A percentile compares a stretch with the other conserved stretches of the same genome.
phyloP scores from a whole-genome alignment of 2,888 invertebrate genomes.

The Mythimna albipuncta region DNA sequence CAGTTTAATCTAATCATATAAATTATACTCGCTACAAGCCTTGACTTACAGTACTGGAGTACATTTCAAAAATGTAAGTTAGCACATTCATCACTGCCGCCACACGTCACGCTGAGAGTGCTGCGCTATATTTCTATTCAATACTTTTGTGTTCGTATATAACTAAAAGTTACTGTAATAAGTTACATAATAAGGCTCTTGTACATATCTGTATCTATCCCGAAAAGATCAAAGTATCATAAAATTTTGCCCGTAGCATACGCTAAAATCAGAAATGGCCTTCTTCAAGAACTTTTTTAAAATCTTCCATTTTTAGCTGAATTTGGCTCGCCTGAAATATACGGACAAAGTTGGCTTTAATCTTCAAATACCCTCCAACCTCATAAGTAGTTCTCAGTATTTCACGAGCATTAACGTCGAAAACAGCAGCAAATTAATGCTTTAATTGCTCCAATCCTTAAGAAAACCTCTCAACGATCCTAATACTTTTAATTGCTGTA shows the following conservation, averaged over 20 bases:
- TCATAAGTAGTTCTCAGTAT: slow-evolving; percentile 34
- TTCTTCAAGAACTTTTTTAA: neutral
- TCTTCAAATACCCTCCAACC: neutral
- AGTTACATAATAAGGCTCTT: neutral
- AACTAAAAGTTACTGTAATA: neutral
- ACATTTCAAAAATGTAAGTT: slow-evolving; percentile 36
- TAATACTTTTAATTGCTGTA: slow-evolving; percentile 62
- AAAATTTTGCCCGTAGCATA: neutral
- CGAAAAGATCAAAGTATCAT: neutral
- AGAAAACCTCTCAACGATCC: slow-evolving; percentile 43
- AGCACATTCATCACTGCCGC: slow-evolving; percentile 48
- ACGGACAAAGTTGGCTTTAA: neutral
- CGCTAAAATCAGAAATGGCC: too few species aligned
- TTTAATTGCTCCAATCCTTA: slow-evolving; percentile 49
- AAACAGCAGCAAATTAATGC: slow-evolving; percentile 39
- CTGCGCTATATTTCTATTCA: slow-evolving; percentile 8
- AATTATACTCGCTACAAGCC: slow-evolving; percentile 3
- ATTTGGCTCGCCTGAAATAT: neutral
- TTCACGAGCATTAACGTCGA: slow-evolving; percentile 34
- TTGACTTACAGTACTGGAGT: slow-evolving; percentile 7
- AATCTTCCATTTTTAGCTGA: neutral
- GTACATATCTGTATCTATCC: neutral
- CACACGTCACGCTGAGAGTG: slow-evolving; percentile 11
- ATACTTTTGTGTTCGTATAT: slow-evolving; percentile 21
- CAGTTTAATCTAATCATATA: neutral